phyloP scores from a whole-genome alignment of 2,888 invertebrate genomes.

The Athalia circularis region DNA sequence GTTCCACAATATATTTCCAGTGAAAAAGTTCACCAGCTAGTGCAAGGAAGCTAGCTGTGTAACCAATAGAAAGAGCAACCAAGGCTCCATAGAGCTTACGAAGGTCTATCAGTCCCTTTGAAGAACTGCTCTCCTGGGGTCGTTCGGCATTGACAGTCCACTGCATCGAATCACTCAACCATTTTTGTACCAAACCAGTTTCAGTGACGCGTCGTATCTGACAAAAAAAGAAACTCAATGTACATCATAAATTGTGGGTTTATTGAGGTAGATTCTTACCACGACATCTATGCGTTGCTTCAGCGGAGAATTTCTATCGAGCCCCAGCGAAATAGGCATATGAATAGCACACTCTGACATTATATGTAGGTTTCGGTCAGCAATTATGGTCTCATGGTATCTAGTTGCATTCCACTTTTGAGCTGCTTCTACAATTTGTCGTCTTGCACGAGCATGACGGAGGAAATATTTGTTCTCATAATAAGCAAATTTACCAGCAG shows the following conservation, averaged over 20 bases:
- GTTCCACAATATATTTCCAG: slow-evolving; percentile 81
- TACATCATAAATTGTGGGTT: background rate
- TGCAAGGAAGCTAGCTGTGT: slow-evolving; percentile 77
- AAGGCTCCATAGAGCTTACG: slow-evolving; percentile 87
- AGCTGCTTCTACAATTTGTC: slow-evolving; percentile 73
- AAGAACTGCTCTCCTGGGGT: slow-evolving; percentile 75
- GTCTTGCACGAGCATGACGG: slow-evolving; percentile 79
- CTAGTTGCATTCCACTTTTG: slow-evolving; percentile 61
- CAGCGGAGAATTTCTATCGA: slow-evolving; percentile 88
- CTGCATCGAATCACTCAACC: slow-evolving; percentile 85
- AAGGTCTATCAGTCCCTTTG: slow-evolving; percentile 87
- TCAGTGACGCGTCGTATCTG: slow-evolving; percentile 81
- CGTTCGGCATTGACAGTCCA: slow-evolving; percentile 77
- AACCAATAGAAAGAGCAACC: slow-evolving; percentile 83
- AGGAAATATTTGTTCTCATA: slow-evolving; percentile 87
- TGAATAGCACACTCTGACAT: slow-evolving; percentile 88
- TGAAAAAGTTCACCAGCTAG: slow-evolving; percentile 81
- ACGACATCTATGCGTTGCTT: slow-evolving; percentile 82
- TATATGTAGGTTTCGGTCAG: slow-evolving; percentile 81
- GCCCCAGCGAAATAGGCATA: slow-evolving; percentile 88
- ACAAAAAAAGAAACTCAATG: slow-evolving; percentile 38
- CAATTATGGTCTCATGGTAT: slow-evolving; percentile 48
- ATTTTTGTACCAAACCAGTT: slow-evolving; percentile 86
- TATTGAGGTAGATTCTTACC: slow-evolving; percentile 58
- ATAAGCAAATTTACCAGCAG: slow-evolving; percentile 84